Base-by-base conservation (phyloP, 2,888 invertebrate genomes). In the Acrocera orbiculus region DNA sequence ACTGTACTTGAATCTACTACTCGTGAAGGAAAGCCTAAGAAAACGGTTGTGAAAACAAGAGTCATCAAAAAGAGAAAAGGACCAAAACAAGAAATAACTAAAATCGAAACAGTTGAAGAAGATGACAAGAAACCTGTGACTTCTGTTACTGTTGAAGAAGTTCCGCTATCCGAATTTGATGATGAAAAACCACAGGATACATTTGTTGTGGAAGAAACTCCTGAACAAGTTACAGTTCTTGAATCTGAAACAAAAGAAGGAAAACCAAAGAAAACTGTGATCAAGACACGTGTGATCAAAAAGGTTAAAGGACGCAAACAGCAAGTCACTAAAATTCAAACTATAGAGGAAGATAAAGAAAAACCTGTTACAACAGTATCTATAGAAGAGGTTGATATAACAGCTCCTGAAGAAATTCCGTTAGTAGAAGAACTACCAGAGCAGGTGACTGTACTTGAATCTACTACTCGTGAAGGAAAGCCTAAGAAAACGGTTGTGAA, bases 261-360 rank as follows among this genome's bases (percentile, higher is more conserved):
- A 4, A 56, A 52, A 31, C 43, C 49, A 5, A 38, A 26, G 41
- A 53, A 17, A 34, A 46, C 37, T 19, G 43, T 47, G 4, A 44
- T 46, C 17, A 53, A 52, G 34, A 53, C 48, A 27, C 45, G 53
- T 13, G 48, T 48, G 6, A 48, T 53, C 29, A 54, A 47, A 37
- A 56, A 52, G 44, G 48, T 46, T 3, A 54, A 42, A 40, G 61
- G 52, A 33, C 39, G 42, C 26, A 54, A 53, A 46, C 45, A 54
- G 24, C 53, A 61, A 42, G 44, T 53, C 10, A 59, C 56, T 1
- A 51, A 55, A 46, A 54, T 59, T 31, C 43, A 53, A 11, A 57
- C 56, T 4, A 46, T 56, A 15, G 48, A 49, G 39, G 52, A 57
- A 45, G 59, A 56, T 40, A 56, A 48, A 5, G 48, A 55, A 38